Percentiles rank a stretch among this genome's conserved stretches.
phyloP scores from a whole-genome alignment of 2,797 vertebrate species.

The Enteromius unitaeniatus region DNA sequence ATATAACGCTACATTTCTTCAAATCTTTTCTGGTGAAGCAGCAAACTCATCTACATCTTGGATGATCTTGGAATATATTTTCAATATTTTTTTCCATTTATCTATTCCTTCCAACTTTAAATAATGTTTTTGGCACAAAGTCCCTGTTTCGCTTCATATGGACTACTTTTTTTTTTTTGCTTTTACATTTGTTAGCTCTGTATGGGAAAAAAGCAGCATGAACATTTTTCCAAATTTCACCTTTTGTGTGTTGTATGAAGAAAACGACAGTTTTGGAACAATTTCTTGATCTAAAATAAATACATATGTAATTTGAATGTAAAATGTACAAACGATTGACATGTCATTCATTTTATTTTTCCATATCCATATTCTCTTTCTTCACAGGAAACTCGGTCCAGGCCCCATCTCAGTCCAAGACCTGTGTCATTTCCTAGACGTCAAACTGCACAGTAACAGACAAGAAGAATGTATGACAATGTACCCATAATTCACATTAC shows the following conservation, averaged over 20 bases:
- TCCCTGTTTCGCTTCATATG: neutral
- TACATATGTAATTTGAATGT: neutral
- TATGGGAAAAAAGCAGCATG: neutral
- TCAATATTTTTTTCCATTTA: neutral
- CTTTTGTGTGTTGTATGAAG: neutral
- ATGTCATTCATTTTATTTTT: neutral
- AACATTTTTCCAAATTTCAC: neutral
- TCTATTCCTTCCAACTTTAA: neutral
- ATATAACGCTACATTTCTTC: neutral
- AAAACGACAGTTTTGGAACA: neutral
- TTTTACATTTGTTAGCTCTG: neutral
- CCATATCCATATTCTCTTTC: constrained; percentile 26
- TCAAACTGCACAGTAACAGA: neutral
- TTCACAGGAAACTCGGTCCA: constrained; percentile 65
- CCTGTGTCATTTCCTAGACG: constrained; percentile 74
- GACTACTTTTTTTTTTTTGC: constrained; percentile 5
- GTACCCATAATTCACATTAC: neutral
- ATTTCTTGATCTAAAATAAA: neutral
- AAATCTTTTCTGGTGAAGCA: neutral
- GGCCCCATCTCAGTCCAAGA: constrained; percentile 74
- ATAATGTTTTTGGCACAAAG: neutral
- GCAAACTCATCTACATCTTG: neutral
- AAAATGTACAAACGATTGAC: neutral
- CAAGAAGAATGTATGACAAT: neutral
- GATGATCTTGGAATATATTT: neutral